phyloP scores from a whole-genome alignment of 1,140 invertebrate species.

The Hypothenemus hampei region DNA sequence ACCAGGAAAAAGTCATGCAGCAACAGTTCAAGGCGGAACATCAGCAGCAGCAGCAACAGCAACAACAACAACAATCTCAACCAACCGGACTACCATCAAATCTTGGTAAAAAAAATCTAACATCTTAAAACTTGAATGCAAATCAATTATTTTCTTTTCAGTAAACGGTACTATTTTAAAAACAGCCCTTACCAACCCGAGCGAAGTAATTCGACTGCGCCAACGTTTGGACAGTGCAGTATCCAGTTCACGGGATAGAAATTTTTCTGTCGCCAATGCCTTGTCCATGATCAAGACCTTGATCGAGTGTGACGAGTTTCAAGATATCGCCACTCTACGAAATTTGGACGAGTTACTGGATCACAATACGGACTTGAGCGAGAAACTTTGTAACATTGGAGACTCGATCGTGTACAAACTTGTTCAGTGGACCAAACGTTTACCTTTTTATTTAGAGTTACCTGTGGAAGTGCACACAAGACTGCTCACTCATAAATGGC shows the following conservation, averaged over 20 bases:
- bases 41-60: conserved; percentile 40
- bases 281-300: conserved; percentile 82
- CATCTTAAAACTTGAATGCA: neutral
- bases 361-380: conserved; percentile 84
- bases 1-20: conserved; percentile 40
- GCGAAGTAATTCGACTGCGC: conserved; percentile 82
- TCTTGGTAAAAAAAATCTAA: conserved; percentile 43
- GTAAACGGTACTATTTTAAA: conserved; percentile 89
- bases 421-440: conserved; percentile 95
- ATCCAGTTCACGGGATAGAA: conserved; percentile 76
- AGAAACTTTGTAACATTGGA: conserved; percentile 90
- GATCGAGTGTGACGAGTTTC: conserved; percentile 92
- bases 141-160: conserved; percentile 5
- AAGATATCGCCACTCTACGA: conserved; percentile 86
- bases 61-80: conserved; percentile 42
- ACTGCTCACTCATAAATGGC: conserved; percentile 95
- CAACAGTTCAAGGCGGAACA: conserved; percentile 43
- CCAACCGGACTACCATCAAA: conserved; percentile 57
- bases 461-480: conserved; percentile 92
- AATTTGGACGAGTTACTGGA: conserved; percentile 87
- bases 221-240: conserved; percentile 81
- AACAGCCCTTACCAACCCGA: conserved; percentile 88
- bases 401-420: conserved; percentile 95
- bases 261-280: conserved; percentile 74
- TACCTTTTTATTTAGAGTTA: conserved; percentile 94